phyloP scores from a whole-genome alignment of 1,140 invertebrate species.

The Drosophila novamexicana region DNA sequence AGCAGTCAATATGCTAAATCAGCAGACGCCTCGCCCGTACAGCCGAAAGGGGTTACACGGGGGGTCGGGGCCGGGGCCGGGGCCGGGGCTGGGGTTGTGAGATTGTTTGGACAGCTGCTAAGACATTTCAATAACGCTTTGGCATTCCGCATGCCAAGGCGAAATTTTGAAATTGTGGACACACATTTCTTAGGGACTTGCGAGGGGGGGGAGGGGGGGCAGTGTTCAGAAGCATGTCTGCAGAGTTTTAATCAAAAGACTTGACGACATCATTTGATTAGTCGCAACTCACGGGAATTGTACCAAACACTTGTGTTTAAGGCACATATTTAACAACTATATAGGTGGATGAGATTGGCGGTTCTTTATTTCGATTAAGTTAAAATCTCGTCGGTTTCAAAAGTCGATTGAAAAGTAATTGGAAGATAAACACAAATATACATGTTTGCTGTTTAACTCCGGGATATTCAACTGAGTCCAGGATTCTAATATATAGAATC shows the following conservation, averaged over 20 bases:
- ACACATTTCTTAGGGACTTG: background rate
- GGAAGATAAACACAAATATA: no score
- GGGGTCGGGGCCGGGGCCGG: background rate
- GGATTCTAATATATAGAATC: no score
- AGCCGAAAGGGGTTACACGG: conserved; percentile 8
- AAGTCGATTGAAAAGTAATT: no score
- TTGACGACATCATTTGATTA: conserved; percentile 38
- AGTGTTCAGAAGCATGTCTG: conserved; percentile 49
- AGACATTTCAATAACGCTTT: conserved; percentile 78
- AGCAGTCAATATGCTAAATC: conserved; percentile 84
- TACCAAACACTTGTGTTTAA: background rate
- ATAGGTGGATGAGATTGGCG: background rate
- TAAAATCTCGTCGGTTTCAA: no score
- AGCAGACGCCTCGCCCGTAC: conserved; percentile 51
- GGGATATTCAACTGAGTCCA: no score
- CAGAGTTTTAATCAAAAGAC: conserved; percentile 73
- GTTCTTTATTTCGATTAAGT: no score
- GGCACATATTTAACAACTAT: background rate
- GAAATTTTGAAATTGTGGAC: conserved; percentile 37
- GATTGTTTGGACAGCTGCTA: conserved; percentile 76
- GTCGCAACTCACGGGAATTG: background rate
- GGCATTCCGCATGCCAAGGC: conserved; percentile 50
- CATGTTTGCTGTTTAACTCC: no score
- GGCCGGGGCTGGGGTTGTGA: background rate
- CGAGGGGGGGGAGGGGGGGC: background rate